Conservation (phyloP, 2,797 vertebrate species). For the Helostoma temminkii region DNA sequence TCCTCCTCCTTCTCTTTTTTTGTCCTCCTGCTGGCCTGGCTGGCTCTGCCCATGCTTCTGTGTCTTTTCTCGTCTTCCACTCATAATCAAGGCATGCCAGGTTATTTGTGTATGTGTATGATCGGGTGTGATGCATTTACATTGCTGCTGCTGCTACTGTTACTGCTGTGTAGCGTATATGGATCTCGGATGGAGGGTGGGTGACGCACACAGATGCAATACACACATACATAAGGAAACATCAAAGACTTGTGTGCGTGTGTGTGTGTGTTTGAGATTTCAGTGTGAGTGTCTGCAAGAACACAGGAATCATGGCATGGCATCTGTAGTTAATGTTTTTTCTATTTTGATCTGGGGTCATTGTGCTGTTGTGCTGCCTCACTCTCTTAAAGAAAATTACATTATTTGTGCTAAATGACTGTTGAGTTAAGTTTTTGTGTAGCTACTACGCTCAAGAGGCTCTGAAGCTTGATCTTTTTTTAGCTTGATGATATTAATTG, state of each 20-base stretch:
- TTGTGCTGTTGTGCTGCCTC: slow-evolving; percentile 13
- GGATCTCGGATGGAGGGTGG: slow-evolving; percentile 66
- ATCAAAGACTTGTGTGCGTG: slow-evolving; percentile 75
- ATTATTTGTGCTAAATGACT: slow-evolving; percentile 9
- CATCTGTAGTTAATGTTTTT: slow-evolving; percentile 34
- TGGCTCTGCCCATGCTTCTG: slow-evolving; percentile 58
- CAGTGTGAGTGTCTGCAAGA: slow-evolving; percentile 50
- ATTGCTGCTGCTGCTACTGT: slow-evolving; percentile 32
- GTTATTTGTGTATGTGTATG: slow-evolving; percentile 60
- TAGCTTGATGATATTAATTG: not conserved
- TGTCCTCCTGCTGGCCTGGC: slow-evolving; percentile 27
- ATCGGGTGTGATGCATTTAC: slow-evolving; percentile 47
- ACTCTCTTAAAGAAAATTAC: slow-evolving; percentile 25
- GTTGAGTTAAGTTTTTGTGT: not conserved
- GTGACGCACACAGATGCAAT: slow-evolving; percentile 76
- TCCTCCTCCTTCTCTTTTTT: slow-evolving; percentile 27
- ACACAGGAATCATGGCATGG: slow-evolving; percentile 41
- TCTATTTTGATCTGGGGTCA: slow-evolving; percentile 6
- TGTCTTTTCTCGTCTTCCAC: slow-evolving; percentile 49
- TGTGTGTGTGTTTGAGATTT: slow-evolving; percentile 27
- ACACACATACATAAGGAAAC: slow-evolving; percentile 70
- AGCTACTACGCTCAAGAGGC: not conserved
- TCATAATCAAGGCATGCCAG: slow-evolving; percentile 84
- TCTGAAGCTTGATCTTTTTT: slow-evolving; percentile 10
- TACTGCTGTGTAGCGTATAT: slow-evolving; percentile 62